phyloP scores from a whole-genome alignment of 2,888 invertebrate genomes.

The Clanis bilineata region DNA sequence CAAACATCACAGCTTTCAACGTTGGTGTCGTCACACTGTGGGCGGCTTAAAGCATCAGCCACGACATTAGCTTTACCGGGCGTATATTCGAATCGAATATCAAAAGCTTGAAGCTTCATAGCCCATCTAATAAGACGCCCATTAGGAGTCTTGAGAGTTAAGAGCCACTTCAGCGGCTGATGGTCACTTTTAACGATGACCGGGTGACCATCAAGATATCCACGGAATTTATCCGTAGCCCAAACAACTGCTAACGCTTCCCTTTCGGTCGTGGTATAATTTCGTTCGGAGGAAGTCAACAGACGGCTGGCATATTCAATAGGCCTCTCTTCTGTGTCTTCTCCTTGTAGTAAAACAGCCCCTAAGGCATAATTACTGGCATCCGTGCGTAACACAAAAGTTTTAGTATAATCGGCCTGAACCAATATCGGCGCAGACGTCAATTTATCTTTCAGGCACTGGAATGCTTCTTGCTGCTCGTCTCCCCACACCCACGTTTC shows the following conservation, averaged over 20 bases:
- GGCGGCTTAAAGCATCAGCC: neutral
- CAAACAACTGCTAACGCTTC: conserved; percentile 43
- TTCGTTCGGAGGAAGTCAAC: conserved; percentile 39
- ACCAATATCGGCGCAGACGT: conserved; percentile 33
- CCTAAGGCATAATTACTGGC: conserved; percentile 40
- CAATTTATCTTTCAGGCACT: conserved; percentile 26
- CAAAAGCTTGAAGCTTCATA: neutral
- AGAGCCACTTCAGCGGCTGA: conserved; percentile 61
- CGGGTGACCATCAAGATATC: conserved; percentile 51
- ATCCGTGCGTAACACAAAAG: conserved; percentile 40
- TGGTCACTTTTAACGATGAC: conserved; percentile 55
- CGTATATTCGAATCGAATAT: neutral
- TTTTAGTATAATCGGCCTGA: conserved; percentile 30
- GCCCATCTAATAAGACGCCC: neutral
- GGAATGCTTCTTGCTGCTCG: conserved; percentile 29
- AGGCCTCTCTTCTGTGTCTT: conserved; percentile 28
- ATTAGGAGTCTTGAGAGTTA: conserved; percentile 21
- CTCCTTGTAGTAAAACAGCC: conserved; percentile 37
- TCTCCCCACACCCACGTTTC: conserved; percentile 34
- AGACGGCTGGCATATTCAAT: conserved; percentile 35
- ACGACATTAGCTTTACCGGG: neutral
- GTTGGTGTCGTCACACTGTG: no score
- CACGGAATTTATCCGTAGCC: conserved; percentile 31
- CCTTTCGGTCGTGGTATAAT: conserved; percentile 57
- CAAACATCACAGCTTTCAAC: no score